These are phyloP conservation scores for Crossocerus cetratus DNA, from an alignment of 2,888 invertebrate genomes.

Conservation along the genomic window DNA sequence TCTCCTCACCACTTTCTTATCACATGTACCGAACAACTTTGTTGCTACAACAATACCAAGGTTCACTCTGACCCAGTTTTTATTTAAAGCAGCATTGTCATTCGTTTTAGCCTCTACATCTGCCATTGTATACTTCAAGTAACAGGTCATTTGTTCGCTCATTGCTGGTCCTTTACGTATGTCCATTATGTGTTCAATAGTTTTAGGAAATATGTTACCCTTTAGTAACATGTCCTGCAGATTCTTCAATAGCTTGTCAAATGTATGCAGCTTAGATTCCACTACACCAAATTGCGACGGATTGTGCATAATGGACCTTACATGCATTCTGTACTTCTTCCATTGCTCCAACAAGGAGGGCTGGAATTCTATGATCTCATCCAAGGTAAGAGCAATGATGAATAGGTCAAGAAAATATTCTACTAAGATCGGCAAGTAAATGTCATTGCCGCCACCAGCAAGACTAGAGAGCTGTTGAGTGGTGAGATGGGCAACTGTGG, in stretches of 20 bases:
- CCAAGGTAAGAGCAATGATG: conserved; percentile 83
- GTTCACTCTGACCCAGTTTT: conserved; percentile 83
- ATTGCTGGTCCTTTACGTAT: conserved; percentile 78
- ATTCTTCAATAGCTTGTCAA: conserved; percentile 85
- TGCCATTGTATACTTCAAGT: conserved; percentile 81
- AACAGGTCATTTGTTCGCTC: conserved; percentile 83
- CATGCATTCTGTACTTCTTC: conserved; percentile 86
- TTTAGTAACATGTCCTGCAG: conserved; percentile 83
- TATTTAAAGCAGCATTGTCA: conserved; percentile 78
- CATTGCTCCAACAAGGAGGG: conserved; percentile 83
- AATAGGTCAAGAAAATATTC: conserved; percentile 83
- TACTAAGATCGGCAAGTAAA: conserved; percentile 75
- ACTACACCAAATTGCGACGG: conserved; percentile 81
- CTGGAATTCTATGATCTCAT: conserved; percentile 81
- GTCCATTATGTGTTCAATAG: conserved; percentile 77
- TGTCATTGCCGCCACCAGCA: conserved; percentile 62
- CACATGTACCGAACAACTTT: conserved; percentile 86
- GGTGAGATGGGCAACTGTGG: conserved; percentile 64
- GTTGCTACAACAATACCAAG: conserved; percentile 83
- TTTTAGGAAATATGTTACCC: conserved; percentile 77
- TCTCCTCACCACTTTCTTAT: conserved; percentile 86
- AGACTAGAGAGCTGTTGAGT: conserved; percentile 69
- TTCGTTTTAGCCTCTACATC: conserved; percentile 82
- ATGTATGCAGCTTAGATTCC: conserved; percentile 81
- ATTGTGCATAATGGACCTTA: conserved; percentile 84